Evolutionary conservation across 2,113 vertebrate species (phyloP).

Genomic region (Prunella fulvescens): DNA sequence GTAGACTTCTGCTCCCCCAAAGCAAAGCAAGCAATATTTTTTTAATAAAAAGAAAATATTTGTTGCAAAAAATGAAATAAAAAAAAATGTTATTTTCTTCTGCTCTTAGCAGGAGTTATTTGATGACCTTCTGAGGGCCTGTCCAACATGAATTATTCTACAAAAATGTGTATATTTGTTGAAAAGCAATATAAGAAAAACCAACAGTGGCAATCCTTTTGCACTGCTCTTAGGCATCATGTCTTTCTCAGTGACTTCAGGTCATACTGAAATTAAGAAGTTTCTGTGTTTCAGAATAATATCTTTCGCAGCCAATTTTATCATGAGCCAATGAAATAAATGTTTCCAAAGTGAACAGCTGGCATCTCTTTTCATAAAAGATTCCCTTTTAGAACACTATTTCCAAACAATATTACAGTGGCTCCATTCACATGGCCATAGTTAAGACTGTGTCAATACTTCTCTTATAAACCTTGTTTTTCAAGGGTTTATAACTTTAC

Average conservation of each 20-base stretch:
- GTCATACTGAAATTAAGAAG: conserved; percentile 54
- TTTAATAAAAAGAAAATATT: background rate
- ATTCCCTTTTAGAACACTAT: conserved; percentile 51
- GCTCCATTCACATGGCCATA: conserved; percentile 54
- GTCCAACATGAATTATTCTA: background rate
- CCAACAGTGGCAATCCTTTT: background rate
- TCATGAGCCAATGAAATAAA: conserved; percentile 44
- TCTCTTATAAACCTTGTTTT: conserved; percentile 61
- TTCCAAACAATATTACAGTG: conserved; percentile 66
- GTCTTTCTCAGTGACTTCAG: conserved; percentile 23
- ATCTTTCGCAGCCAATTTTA: conserved; percentile 54
- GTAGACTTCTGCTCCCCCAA: background rate
- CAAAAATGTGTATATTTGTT: background rate
- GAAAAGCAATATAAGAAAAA: background rate
- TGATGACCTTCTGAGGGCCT: background rate
- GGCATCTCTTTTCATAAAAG: conserved; percentile 64
- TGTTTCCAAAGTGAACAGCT: conserved; percentile 67
- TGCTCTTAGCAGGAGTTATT: background rate
- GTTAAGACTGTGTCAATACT: conserved; percentile 54
- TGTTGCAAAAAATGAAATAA: background rate
- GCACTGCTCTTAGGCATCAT: background rate
- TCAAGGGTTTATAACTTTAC: conserved; percentile 45
- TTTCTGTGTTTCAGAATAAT: conserved; percentile 30
- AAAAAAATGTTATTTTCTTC: background rate
- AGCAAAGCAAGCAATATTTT: background rate